Conservation (phyloP, 2,888 invertebrate species). For the Slavum lentiscoides region DNA sequence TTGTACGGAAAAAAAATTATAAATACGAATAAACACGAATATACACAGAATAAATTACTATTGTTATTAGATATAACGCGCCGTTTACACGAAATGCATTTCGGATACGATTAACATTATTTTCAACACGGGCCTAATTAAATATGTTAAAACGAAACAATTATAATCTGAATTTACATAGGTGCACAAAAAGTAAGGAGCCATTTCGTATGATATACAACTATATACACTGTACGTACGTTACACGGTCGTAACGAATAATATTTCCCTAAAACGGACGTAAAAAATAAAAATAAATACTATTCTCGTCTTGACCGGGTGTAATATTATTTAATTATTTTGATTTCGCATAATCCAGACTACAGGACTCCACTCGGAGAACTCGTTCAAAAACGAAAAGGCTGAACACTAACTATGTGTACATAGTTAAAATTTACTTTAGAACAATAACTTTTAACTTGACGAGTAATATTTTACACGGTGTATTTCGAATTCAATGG, state of each 20-base stretch:
- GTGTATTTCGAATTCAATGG: no score
- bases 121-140: conserved; percentile 19
- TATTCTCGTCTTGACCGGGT: neutral
- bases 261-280: conserved; percentile 9
- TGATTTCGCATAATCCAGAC: no score
- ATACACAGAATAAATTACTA: neutral
- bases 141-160: conserved; percentile 42
- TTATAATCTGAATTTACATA: conserved; percentile 29
- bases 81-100: neutral
- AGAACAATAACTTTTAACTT: no score
- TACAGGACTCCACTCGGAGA: no score
- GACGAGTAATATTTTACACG: no score
- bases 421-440: no score
- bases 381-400: no score
- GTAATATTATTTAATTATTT: no score
- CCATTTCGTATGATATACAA: neutral
- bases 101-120: conserved; percentile 35
- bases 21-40: no score
- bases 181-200: neutral
- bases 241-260: conserved; percentile 15
- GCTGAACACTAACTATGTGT: no score
- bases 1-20: neutral
- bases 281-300: neutral
- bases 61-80: neutral
- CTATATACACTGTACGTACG: neutral